phyloP scores from a whole-genome alignment of 2,113 vertebrate species.

The Nothocercus julius region DNA sequence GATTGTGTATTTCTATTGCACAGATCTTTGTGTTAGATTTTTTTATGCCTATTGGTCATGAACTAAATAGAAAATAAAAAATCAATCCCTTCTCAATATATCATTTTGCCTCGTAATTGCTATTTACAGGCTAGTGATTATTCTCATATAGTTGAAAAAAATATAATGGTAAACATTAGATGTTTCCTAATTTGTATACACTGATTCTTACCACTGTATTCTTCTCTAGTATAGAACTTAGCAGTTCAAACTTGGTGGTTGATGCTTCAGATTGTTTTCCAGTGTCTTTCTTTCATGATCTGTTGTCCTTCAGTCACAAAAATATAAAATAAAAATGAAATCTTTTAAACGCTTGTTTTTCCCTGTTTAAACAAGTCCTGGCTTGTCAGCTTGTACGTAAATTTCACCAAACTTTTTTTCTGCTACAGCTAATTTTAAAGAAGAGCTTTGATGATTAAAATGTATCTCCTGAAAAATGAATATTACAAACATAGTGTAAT shows the following conservation, averaged over 20 bases:
- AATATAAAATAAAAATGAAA: background rate
- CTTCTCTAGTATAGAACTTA: background rate
- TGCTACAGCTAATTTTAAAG: background rate
- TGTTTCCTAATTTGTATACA: constrained; percentile 11
- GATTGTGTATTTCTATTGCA: constrained; percentile 17
- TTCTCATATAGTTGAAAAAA: constrained; percentile 30
- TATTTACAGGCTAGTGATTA: constrained; percentile 56
- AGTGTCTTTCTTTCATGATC: background rate
- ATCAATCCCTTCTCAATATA: constrained; percentile 33
- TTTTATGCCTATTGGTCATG: constrained; percentile 18
- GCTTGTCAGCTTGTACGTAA: background rate
- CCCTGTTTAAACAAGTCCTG: constrained; percentile 46
- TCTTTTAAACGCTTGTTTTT: background rate
- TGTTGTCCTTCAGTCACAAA: constrained; percentile 18
- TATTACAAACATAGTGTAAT: background rate
- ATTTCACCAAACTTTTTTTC: constrained; percentile 37
- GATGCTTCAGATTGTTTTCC: background rate
- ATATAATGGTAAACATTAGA: constrained; percentile 21
- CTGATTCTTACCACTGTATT: background rate
- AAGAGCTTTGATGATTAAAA: constrained; percentile 15
- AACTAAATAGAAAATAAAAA: constrained; percentile 54
- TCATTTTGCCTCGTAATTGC: constrained; percentile 54
- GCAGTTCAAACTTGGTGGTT: background rate
- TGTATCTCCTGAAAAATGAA: background rate
- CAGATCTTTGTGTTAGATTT: background rate